Conservation (phyloP, 2,888 invertebrate species). For the Ophion obscuratus region DNA sequence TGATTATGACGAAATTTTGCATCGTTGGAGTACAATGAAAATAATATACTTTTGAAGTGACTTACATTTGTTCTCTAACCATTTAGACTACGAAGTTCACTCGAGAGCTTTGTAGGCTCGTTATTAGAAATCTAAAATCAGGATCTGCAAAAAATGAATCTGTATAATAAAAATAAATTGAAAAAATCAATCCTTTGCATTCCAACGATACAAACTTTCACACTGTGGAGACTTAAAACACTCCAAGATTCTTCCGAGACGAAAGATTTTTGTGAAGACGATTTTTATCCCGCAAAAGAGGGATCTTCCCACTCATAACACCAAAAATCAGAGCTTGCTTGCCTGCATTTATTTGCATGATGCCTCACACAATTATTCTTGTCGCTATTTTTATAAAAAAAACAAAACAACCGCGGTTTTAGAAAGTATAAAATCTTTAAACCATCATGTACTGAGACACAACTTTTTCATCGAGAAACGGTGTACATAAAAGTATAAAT, state of each 20-base stretch:
- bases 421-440: neutral
- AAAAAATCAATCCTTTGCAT: neutral
- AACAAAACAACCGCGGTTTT: slow-evolving; percentile 1
- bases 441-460: neutral
- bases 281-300: slow-evolving; percentile 7
- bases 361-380: slow-evolving; percentile 52
- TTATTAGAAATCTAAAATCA: too few relatives aligned
- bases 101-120: too few relatives aligned
- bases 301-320: neutral
- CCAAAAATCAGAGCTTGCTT: slow-evolving; percentile 33
- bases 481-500: slow-evolving; percentile 60
- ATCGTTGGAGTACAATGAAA: neutral
- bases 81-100: too few relatives aligned
- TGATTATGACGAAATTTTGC: too few relatives aligned
- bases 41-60: neutral
- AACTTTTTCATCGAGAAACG: slow-evolving; percentile 36
- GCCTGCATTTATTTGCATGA: slow-evolving; percentile 46
- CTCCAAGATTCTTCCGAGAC: slow-evolving; percentile 9
- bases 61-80: too few relatives aligned
- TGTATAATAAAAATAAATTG: neutral
- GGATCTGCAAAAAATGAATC: too few relatives aligned
- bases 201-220: too few relatives aligned
- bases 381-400: slow-evolving; percentile 64
- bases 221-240: neutral
- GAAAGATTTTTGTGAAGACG: neutral